These are phyloP conservation scores for Drosophila mulleri DNA, from an alignment of 2,888 invertebrate genomes.

Conservation along the genomic window DNA sequence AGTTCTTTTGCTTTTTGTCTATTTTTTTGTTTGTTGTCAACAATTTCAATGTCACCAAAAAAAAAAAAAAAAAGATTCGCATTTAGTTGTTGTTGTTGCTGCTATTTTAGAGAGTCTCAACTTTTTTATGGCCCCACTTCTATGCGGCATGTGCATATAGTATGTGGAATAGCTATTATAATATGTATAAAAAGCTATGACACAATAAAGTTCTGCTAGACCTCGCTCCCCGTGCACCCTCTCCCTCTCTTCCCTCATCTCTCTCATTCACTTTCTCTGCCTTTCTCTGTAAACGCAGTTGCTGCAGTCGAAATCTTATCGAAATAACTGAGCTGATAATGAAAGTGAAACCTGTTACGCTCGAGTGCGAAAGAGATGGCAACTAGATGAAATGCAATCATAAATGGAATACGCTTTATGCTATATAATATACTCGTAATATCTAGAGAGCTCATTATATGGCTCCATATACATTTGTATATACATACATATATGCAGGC, in stretches of 20 bases:
- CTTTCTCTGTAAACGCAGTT: conserved; percentile 57
- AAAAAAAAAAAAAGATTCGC: conserved; percentile 46
- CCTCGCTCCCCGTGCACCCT: too few relatives aligned
- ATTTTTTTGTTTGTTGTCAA: conserved; percentile 26
- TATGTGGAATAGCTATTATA: conserved; percentile 11
- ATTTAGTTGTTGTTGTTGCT: conserved; percentile 15
- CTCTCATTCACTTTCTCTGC: background rate
- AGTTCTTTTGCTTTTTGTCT: background rate
- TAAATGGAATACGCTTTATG: conserved; percentile 15
- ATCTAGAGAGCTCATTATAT: background rate
- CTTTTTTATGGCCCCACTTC: conserved; percentile 46
- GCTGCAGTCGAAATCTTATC: conserved; percentile 69
- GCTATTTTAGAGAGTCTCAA: conserved; percentile 11
- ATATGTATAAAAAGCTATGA: conserved; percentile 59
- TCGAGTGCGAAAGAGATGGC: conserved; percentile 23
- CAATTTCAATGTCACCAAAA: conserved; percentile 69
- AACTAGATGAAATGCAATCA: conserved; percentile 35
- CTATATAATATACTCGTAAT: background rate
- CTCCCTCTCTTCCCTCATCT: background rate
- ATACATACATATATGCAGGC: background rate
- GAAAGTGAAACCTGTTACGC: conserved; percentile 51
- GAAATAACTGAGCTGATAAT: conserved; percentile 62
- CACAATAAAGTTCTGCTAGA: conserved; percentile 55
- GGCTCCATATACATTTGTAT: background rate
- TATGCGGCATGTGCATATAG: conserved; percentile 28